Evolutionary conservation across 2,888 invertebrate genomes (phyloP), one percentile per base, ranked within the genome.

Genomic region (Cheilosia soror): DNA sequence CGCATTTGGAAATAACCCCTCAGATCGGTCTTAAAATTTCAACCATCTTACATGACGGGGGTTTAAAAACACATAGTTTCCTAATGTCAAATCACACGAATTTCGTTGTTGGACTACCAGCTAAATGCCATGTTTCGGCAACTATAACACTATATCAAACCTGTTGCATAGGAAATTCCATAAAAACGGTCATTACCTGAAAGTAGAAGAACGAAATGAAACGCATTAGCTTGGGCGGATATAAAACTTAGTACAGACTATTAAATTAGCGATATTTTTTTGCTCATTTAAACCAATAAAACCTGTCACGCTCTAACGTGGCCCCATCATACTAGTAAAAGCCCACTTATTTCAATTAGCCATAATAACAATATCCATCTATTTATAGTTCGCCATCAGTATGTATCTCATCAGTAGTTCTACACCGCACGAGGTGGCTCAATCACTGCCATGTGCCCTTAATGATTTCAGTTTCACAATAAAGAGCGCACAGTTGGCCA

Each of bases 381-480:
- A 77, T 66, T 60, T 66, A 42, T 60, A 60, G 58, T n/a, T 47
- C 7, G 55, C 37, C 1, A n/a, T n/a, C n/a, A 1, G 9, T 9
- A 33, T 47, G 51, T 40, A 53, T 65, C 42, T 29, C 53, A 69
- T 47, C 53, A 37, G 37, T 11, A 11, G 11, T 37, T 37, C 37
- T 37, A 47, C 20, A 47, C 20, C 44, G 51, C 55, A 62, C 75
- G 47, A 55, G 75, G 49, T 68, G 53, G 2, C 27, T 6, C 55
- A 73, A 58, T 75, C 53, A 66, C 47, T 37, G 51, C 53, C 53
- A 68, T 68, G 29, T 68, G 47, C 75, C 75, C 66, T 62, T 80
- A 60, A 66, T 47, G 33, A 20, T 65, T 51, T 20, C 20, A n/a
- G 51, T 33, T 77, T 51, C 27, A 27, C 40, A 53, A 47, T 44